Base-by-base conservation (phyloP, 2,888 invertebrate genomes). In the Pachycephus smyrnensis region DNA sequence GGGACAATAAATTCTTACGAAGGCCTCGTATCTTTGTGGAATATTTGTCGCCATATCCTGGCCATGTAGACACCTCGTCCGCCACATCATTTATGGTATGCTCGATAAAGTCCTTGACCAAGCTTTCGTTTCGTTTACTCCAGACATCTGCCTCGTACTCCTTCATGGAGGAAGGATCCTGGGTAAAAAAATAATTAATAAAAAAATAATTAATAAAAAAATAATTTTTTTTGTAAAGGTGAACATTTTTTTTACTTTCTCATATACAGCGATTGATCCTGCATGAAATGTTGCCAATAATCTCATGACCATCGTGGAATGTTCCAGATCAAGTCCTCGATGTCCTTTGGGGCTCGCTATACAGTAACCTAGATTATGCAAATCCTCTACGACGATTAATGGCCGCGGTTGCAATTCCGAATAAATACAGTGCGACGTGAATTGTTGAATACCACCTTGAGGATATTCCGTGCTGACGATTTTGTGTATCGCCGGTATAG, bases 241-340 rank as follows among this genome's bases (percentile, higher is more conserved):
- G 9, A 69, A 32, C 11, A 12, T 2, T 30, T 30, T 32, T 12
- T 40, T 15, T 73, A 78, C 78, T 75, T 78, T 78, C 73, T 78
- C 78, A 30, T 76, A 73, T 3, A 76, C 3, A 1, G 78, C 78
- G 4, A 78, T 40, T 6, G 78, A 78, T 11, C 75, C 78, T 15
- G 78, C 78, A 33, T 78, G 78, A 75, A 78, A 73, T n/a, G 73
- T 68, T 6, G 78, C 78, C 68, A 78, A 68, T 15, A 75, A 71
- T 55, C 40, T 75, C 73, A 78, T 40, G 4, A 76, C 78, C 35
- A 78, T 33, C n/a, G 37, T 73, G 68, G 75, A 78, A 73, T 78
- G 78, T 31, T 78, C 69, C 15, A 76, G 75, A 36, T 78, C 78
- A n/a, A 78, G 68, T 76, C 78, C 78, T n/a, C 78, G 73, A 23